Evolutionary conservation across 1,140 invertebrate species (phyloP).

Genomic region (Cotesia glomerata): DNA sequence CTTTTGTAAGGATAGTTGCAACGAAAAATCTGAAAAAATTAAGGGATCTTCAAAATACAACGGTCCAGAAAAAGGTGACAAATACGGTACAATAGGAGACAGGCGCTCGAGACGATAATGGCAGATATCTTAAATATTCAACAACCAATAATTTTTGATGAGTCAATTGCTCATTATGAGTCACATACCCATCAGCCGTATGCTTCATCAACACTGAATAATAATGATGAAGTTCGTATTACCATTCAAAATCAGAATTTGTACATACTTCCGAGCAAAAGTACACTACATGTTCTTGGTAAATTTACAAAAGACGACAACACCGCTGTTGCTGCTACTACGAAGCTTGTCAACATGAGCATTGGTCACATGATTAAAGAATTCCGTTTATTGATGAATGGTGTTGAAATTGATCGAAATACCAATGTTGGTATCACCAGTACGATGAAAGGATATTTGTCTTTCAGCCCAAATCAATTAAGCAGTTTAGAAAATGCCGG

Average conservation of each 20-base stretch:
- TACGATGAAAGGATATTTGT: slow-evolving; percentile 54
- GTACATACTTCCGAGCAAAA: slow-evolving; percentile 39
- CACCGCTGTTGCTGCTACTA: neutral
- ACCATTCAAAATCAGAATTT: slow-evolving; percentile 48
- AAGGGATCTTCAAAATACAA: too few relatives aligned
- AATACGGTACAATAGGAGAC: too few relatives aligned
- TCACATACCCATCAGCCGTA: slow-evolving; percentile 31
- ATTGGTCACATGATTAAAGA: slow-evolving; percentile 57
- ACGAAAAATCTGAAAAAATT: too few relatives aligned
- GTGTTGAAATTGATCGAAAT: slow-evolving; percentile 54
- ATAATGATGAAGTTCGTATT: neutral
- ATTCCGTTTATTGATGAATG: slow-evolving; percentile 59
- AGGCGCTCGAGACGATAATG: neutral
- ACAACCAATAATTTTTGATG: slow-evolving; percentile 34
- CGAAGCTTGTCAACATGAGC: slow-evolving; percentile 50
- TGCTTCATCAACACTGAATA: neutral
- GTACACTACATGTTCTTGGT: neutral
- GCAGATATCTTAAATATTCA: slow-evolving; percentile 33
- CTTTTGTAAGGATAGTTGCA: too few relatives aligned
- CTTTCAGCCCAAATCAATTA: slow-evolving; percentile 37
- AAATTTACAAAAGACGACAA: neutral
- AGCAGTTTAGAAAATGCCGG: slow-evolving; percentile 40
- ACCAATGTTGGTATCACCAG: slow-evolving; percentile 53
- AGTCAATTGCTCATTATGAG: slow-evolving; percentile 44
- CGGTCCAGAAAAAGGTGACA: too few relatives aligned